Evolutionary conservation across 2,113 vertebrate genomes (phyloP).

Genomic region (Tragelaphus strepsiceros): DNA sequence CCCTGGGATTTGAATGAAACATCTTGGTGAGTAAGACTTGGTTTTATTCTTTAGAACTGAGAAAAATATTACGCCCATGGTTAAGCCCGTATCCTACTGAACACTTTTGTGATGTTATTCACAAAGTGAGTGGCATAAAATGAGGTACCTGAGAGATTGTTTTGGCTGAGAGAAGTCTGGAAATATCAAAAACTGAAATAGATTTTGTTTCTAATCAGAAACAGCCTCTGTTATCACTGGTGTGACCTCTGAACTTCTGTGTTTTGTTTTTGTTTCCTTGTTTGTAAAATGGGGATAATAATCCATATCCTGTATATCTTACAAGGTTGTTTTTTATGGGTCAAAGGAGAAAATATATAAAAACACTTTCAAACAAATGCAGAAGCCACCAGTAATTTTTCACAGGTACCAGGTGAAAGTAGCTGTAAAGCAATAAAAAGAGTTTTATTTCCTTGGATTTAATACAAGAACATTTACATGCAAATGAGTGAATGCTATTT

Average conservation of each 20-base stretch:
- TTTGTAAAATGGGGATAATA: neutral
- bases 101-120: neutral
- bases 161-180: neutral
- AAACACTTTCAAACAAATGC: neutral
- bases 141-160: neutral
- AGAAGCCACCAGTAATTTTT: neutral
- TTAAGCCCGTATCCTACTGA: neutral
- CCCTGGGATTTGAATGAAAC: conserved; percentile 5
- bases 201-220: neutral
- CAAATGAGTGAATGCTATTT: neutral
- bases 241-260: neutral
- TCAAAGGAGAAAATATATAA: neutral
- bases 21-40: conserved; percentile 7
- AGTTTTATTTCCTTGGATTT: conserved; percentile 7
- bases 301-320: neutral
- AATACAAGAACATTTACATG: neutral
- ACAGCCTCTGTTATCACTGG: neutral
- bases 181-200: neutral
- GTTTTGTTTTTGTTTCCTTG: neutral
- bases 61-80: neutral
- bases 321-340: neutral
- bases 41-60: neutral
- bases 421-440: neutral
- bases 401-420: neutral
- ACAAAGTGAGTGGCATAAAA: neutral